Conservation (phyloP, 2,888 invertebrate species). For the Panzeria rudis region DNA sequence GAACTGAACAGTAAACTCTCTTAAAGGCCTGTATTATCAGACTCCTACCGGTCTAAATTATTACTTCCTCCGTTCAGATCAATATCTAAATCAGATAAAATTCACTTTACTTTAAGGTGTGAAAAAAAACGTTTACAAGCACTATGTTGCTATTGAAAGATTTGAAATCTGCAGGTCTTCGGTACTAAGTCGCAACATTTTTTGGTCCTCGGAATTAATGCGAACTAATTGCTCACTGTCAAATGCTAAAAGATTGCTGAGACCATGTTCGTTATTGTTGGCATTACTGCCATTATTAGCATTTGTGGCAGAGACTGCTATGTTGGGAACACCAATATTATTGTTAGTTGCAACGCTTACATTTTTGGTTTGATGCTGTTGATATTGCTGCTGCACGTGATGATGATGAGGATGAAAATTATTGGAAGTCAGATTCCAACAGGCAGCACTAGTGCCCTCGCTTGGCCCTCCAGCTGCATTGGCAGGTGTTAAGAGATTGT, state of each 20-base stretch:
- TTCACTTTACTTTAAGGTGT: no score
- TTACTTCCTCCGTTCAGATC: no score
- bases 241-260: constrained; percentile 83
- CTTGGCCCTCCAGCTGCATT: constrained; percentile 64
- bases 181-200: constrained; percentile 84
- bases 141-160: constrained; percentile 82
- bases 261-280: constrained; percentile 78
- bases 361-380: constrained; percentile 73
- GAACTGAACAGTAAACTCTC: no score
- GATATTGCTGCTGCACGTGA: constrained; percentile 71
- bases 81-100: no score
- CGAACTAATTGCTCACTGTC: constrained; percentile 84
- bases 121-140: no score
- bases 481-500: constrained; percentile 76
- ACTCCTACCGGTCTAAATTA: no score
- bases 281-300: constrained; percentile 33
- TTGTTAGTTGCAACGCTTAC: constrained; percentile 43
- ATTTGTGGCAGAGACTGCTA: constrained; percentile 12
- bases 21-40: no score
- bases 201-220: constrained; percentile 85
- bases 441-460: constrained; percentile 16
- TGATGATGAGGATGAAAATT: constrained; percentile 74
- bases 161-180: constrained; percentile 84
- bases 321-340: not conserved
- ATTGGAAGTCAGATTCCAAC: constrained; percentile 78